Evolutionary conservation across 2,888 invertebrate genomes (phyloP).

Genomic region (Ophioninae sp.): DNA sequence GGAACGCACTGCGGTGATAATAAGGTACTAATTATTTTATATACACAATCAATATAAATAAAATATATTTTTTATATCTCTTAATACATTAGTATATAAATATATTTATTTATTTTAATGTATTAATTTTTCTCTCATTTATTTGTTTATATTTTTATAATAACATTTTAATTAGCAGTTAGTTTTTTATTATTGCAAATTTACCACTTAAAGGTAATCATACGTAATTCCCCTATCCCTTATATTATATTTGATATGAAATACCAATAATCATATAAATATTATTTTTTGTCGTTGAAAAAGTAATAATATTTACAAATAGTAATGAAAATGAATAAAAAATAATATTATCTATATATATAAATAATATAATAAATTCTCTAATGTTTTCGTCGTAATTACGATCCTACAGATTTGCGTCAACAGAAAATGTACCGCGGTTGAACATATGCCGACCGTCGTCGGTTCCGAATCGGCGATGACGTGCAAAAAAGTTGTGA

Average conservation of each 20-base stretch:
- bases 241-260: too few species aligned
- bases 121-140: not conserved
- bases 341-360: too few species aligned
- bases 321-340: too few species aligned
- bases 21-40: slow-evolving; percentile 12
- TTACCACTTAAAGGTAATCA: too few species aligned
- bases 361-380: too few species aligned
- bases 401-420: slow-evolving; percentile 3
- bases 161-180: too few species aligned
- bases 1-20: slow-evolving; percentile 17
- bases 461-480: not conserved
- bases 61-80: not conserved
- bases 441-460: not conserved
- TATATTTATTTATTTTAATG: not conserved
- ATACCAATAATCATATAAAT: too few species aligned
- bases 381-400: not conserved
- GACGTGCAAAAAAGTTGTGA: not conserved
- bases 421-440: slow-evolving; percentile 1
- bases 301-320: too few species aligned
- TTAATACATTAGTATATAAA: not conserved
- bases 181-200: too few species aligned
- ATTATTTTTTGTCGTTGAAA: too few species aligned
- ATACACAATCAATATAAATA: not conserved
- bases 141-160: too few species aligned
- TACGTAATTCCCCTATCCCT: too few species aligned